Evolutionary conservation across 1,140 invertebrate species (phyloP).

Genomic region (Listronotus oregonensis): DNA sequence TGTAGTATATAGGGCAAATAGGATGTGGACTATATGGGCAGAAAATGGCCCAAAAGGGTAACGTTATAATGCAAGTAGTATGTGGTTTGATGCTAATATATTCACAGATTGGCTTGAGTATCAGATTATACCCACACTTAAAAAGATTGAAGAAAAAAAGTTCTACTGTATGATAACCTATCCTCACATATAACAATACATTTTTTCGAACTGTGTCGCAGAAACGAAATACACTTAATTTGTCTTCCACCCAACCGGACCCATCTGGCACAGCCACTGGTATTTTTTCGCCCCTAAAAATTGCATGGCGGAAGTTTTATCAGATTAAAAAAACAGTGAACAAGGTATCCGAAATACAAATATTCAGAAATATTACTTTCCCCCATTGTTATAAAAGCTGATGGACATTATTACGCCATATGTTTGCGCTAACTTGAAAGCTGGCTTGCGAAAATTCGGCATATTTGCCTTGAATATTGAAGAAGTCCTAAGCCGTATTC

Average conservation of each 20-base stretch:
- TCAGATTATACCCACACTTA: not conserved
- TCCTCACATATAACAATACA: conserved; percentile 4
- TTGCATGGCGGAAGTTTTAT: conserved; percentile 1
- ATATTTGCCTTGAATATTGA: not conserved
- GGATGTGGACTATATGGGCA: too few relatives aligned
- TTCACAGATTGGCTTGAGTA: not conserved
- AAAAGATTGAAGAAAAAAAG: not conserved
- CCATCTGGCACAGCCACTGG: not conserved
- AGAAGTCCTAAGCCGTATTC: conserved; percentile 2
- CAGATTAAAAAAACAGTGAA: not conserved
- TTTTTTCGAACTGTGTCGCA: not conserved
- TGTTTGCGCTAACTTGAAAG: not conserved
- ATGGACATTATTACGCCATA: not conserved
- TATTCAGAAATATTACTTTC: conserved; percentile 1
- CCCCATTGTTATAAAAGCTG: not conserved
- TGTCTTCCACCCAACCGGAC: conserved; percentile 4
- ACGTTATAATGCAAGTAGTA: not conserved
- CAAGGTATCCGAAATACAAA: conserved; percentile 1
- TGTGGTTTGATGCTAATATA: not conserved
- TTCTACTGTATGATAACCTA: conserved; percentile 6
- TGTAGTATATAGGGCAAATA: too few relatives aligned
- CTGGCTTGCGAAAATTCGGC: not conserved
- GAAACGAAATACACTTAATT: conserved; percentile 2
- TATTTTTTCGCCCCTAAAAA: not conserved
- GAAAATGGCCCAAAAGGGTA: too few relatives aligned